These are phyloP conservation scores for Malurus alboscapulatus DNA, from an alignment of 2,113 vertebrate species.

Conservation along the genomic window DNA sequence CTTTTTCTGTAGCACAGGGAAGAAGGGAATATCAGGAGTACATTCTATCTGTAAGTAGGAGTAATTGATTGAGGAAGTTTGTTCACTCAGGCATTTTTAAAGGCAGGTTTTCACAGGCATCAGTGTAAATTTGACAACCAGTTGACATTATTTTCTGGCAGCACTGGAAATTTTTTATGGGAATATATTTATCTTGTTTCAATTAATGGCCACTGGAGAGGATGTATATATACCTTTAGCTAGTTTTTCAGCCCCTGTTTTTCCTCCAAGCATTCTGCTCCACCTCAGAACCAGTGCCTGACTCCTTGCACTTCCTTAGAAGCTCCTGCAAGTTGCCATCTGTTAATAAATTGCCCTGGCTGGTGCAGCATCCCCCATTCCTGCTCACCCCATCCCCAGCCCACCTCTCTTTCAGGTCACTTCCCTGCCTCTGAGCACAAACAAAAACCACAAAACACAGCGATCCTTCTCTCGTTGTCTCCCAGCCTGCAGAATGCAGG, in stretches of 20 bases:
- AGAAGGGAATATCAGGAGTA: not conserved
- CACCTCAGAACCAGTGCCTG: not conserved
- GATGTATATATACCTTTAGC: not conserved
- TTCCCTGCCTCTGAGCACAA: not conserved
- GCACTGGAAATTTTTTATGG: not conserved
- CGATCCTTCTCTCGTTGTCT: fast-evolving
- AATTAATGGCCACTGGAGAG: not conserved
- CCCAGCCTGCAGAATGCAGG: not conserved
- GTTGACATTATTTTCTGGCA: not conserved
- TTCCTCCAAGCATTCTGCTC: not conserved
- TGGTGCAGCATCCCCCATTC: not conserved
- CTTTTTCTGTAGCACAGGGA: not conserved
- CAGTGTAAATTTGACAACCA: not conserved
- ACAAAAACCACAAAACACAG: not conserved
- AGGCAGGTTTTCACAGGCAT: not conserved
- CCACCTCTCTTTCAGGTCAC: not conserved
- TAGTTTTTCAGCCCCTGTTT: not conserved
- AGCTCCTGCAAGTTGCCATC: not conserved
- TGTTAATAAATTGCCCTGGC: not conserved
- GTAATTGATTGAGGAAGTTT: not conserved
- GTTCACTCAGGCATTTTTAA: not conserved
- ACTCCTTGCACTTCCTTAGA: not conserved
- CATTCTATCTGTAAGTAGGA: not conserved
- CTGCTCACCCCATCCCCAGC: not conserved
- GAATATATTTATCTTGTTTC: not conserved